These are phyloP conservation scores for Acrobasis suavella DNA, from an alignment of 2,888 invertebrate genomes.

Conservation along the genomic window DNA sequence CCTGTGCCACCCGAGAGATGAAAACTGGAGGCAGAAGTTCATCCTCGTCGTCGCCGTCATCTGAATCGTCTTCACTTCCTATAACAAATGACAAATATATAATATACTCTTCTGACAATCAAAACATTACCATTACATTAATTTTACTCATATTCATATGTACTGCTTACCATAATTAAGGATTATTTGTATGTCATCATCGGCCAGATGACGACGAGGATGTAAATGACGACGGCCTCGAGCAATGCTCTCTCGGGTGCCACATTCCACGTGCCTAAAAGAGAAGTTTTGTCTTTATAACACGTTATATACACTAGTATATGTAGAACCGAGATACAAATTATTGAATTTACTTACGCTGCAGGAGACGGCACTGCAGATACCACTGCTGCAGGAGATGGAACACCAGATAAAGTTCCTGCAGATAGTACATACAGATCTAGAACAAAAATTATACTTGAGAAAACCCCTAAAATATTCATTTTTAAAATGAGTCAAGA, in stretches of 20 bases:
- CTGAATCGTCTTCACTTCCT: background rate
- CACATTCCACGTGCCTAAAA: background rate
- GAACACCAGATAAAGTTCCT: background rate
- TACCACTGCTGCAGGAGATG: background rate
- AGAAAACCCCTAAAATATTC: background rate
- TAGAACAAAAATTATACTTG: background rate
- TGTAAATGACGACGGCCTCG: background rate
- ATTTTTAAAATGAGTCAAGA: background rate
- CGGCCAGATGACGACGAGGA: background rate
- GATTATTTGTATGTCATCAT: background rate
- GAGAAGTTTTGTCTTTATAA: background rate
- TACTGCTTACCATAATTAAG: background rate
- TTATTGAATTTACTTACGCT: background rate
- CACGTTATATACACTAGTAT: background rate
- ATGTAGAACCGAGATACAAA: background rate
- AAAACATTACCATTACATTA: conserved; percentile 2
- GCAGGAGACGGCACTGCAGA: conserved; percentile 1
- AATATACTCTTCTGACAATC: background rate
- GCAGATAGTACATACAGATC: background rate
- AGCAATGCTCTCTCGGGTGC: background rate
- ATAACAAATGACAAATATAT: conserved; percentile 1
- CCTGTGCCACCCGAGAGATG: too few species aligned
- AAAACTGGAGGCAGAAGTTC: background rate
- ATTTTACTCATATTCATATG: background rate
- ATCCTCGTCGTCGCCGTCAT: background rate